Conservation (phyloP, 2,797 vertebrate genomes). For the Vultur gryphus region DNA sequence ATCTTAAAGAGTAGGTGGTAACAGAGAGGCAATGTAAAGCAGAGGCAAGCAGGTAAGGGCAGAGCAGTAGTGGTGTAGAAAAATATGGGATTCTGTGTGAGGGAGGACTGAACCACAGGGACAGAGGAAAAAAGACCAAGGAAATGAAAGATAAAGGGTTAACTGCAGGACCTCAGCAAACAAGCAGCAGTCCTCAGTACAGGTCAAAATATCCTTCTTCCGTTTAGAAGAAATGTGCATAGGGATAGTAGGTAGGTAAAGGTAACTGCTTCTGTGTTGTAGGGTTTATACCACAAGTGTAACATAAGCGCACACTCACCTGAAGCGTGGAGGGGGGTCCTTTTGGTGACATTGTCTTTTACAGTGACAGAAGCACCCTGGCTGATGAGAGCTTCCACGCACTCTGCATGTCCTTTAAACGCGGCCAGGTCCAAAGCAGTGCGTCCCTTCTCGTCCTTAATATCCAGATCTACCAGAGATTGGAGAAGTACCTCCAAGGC, state of each 20-base stretch:
- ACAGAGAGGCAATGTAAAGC: neutral
- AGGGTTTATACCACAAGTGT: neutral
- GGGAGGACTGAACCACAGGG: neutral
- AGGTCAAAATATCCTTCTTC: neutral
- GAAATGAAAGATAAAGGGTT: neutral
- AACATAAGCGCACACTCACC: conserved; percentile 69
- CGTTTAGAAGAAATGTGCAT: rapidly evolving
- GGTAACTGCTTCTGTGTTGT: neutral
- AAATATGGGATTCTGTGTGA: neutral
- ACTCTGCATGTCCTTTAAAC: conserved; percentile 87
- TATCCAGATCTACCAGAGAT: conserved; percentile 87
- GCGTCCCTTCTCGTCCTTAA: conserved; percentile 86
- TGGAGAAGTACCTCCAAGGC: conserved; percentile 93
- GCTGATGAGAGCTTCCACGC: conserved; percentile 89
- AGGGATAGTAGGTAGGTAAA: neutral
- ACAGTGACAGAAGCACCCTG: conserved; percentile 89
- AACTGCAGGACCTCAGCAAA: neutral
- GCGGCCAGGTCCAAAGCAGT: conserved; percentile 91
- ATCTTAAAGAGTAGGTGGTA: neutral
- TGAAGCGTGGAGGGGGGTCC: conserved; percentile 89
- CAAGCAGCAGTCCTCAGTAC: neutral
- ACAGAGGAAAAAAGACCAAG: neutral
- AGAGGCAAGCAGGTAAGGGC: neutral
- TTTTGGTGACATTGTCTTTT: conserved; percentile 82
- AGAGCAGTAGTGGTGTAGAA: neutral